A percentile compares a stretch with the other conserved stretches of the same genome.
Conservation (phyloP, 2,113 vertebrate species). For the Varanus salvator region DNA sequence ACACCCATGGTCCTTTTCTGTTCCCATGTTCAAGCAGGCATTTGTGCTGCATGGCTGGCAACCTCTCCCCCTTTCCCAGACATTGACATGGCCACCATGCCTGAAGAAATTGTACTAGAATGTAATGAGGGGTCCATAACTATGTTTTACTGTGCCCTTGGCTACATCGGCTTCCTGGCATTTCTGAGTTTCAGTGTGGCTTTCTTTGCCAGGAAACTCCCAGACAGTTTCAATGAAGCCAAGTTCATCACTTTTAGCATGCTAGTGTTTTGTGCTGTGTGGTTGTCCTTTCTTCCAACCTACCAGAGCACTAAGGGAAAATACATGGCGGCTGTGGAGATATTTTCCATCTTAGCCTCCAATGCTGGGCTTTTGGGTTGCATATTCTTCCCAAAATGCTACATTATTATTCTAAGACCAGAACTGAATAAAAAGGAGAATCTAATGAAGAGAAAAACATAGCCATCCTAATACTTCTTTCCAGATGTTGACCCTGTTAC, state of each 20-base stretch:
- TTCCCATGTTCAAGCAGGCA: neutral
- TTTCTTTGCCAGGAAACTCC: slow-evolving; percentile 1
- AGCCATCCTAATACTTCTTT: neutral
- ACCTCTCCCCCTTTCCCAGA: slow-evolving; percentile 15
- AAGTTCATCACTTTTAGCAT: slow-evolving; percentile 23
- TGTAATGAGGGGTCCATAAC: slow-evolving; percentile 4
- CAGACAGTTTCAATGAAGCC: slow-evolving; percentile 24
- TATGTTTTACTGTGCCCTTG: neutral
- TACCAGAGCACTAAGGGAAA: neutral
- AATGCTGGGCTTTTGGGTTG: neutral
- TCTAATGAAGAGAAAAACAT: neutral
- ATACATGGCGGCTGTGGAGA: slow-evolving; percentile 6
- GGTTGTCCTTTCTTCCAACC: slow-evolving; percentile 21
- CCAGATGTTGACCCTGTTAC: too few species aligned
- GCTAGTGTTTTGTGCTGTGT: slow-evolving; percentile 14
- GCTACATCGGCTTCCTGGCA: slow-evolving; percentile 11
- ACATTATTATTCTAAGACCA: slow-evolving; percentile 7
- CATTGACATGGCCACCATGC: neutral
- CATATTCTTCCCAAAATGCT: slow-evolving; percentile 15
- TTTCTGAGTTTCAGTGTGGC: slow-evolving; percentile 17
- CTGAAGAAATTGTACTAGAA: slow-evolving; percentile 6
- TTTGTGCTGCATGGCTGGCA: neutral
- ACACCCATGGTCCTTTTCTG: neutral
- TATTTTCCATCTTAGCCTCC: slow-evolving; percentile 17
- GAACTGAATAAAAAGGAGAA: slow-evolving; percentile 5